These are phyloP conservation scores for Zosterops pallidus DNA, from an alignment of 2,113 vertebrate genomes.

Conservation along the genomic window DNA sequence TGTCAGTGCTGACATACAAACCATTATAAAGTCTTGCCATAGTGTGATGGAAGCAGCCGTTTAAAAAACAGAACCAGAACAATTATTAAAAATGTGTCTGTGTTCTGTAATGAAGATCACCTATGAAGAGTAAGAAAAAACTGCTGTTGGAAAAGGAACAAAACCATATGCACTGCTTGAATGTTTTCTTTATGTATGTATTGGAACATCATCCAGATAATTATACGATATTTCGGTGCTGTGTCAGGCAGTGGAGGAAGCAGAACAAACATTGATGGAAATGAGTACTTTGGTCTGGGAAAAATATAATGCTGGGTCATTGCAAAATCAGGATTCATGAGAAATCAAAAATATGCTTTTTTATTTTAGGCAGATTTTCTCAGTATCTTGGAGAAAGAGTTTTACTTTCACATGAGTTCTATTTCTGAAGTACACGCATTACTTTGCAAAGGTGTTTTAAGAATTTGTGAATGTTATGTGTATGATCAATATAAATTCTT, in stretches of 20 bases:
- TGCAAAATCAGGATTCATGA: not conserved
- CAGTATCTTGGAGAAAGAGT: not conserved
- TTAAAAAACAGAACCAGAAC: not conserved
- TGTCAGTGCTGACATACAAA: not conserved
- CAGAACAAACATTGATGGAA: not conserved
- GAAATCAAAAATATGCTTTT: not conserved
- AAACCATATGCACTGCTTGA: not conserved
- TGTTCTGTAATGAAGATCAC: not conserved
- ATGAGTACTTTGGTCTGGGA: not conserved
- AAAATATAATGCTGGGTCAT: not conserved
- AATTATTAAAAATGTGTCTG: not conserved
- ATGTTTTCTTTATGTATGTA: not conserved
- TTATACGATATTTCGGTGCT: not conserved
- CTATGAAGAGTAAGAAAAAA: not conserved
- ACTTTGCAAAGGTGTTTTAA: not conserved
- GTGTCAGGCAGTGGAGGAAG: not conserved
- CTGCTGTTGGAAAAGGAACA: not conserved
- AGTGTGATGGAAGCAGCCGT: fast-evolving
- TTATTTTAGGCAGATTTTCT: not conserved
- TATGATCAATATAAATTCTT: not conserved
- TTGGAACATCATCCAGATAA: not conserved
- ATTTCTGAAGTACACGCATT: not conserved
- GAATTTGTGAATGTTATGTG: not conserved
- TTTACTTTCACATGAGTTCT: not conserved
- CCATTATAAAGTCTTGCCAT: not conserved